Evolutionary conservation across 2,113 vertebrate genomes (phyloP).

Genomic region (Cyanoramphus novaezelandiae): DNA sequence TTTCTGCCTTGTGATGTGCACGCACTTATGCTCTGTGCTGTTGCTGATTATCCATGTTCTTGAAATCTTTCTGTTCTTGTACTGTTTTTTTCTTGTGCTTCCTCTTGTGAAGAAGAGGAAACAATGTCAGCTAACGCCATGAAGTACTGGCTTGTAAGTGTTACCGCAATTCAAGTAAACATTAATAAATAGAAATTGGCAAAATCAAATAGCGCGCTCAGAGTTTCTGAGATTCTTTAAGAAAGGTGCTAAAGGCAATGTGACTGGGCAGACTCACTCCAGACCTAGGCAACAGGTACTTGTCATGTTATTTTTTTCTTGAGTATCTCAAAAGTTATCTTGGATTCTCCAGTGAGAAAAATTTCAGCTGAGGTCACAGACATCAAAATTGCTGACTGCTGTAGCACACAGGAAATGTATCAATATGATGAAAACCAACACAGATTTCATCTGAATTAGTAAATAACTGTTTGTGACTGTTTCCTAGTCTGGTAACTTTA

Average conservation of each 20-base stretch:
- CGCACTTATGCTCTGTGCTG: constrained; percentile 16
- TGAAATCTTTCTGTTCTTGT: neutral
- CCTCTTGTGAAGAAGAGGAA: neutral
- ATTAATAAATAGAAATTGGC: neutral
- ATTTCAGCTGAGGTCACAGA: neutral
- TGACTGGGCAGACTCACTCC: neutral
- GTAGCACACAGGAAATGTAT: neutral
- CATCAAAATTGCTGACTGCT: neutral
- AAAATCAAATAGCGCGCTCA: neutral
- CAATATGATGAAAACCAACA: neutral
- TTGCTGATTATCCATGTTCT: neutral
- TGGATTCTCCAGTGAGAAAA: neutral
- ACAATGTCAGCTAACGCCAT: neutral
- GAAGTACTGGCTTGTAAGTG: neutral
- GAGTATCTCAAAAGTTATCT: neutral
- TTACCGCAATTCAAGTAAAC: neutral
- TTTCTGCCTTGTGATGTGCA: constrained; percentile 32
- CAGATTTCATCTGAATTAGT: neutral
- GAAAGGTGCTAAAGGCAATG: neutral
- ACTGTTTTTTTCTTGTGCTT: neutral
- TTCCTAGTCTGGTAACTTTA: neutral
- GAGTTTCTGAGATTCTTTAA: neutral
- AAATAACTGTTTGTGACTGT: neutral
- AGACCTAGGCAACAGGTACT: neutral
- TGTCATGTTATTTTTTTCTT: neutral